Percentiles rank a stretch among this genome's conserved stretches.
Evolutionary conservation across 2,113 vertebrate species (phyloP).

Genomic region (Neopipo cinnamomea): DNA sequence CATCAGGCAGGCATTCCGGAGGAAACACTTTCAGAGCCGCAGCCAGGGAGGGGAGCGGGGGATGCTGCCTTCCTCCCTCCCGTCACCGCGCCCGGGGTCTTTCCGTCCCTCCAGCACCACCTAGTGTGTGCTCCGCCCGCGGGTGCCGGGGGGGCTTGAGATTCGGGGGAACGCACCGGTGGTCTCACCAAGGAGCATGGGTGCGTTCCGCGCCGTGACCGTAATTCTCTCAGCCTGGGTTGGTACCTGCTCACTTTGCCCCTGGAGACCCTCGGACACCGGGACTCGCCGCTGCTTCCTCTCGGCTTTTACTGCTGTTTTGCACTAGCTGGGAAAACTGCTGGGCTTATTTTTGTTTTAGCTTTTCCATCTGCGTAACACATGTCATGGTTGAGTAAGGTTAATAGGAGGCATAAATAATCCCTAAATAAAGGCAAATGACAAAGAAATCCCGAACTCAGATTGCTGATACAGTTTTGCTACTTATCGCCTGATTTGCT

Average conservation of each 20-base stretch:
- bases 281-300: background rate
- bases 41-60: background rate
- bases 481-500: background rate
- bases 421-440: conserved; percentile 25
- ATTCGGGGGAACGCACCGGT: accelerated
- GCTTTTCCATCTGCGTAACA: conserved; percentile 18
- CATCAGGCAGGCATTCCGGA: conserved; percentile 48
- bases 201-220: accelerated
- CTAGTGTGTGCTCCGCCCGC: background rate
- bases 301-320: background rate
- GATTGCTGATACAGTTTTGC: conserved; percentile 4
- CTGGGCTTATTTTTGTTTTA: background rate
- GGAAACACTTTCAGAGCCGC: background rate
- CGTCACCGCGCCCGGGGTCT: background rate
- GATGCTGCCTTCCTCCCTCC: background rate
- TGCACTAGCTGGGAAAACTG: background rate
- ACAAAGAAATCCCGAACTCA: conserved; percentile 33
- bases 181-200: background rate
- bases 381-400: background rate
- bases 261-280: accelerated
- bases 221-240: background rate
- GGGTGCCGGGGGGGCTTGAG: accelerated
- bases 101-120: background rate
- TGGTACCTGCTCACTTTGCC: too few relatives aligned
- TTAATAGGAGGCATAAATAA: conserved; percentile 35